phyloP scores from a whole-genome alignment of 1,140 invertebrate genomes.

The Caenorhabditis inopinata region DNA sequence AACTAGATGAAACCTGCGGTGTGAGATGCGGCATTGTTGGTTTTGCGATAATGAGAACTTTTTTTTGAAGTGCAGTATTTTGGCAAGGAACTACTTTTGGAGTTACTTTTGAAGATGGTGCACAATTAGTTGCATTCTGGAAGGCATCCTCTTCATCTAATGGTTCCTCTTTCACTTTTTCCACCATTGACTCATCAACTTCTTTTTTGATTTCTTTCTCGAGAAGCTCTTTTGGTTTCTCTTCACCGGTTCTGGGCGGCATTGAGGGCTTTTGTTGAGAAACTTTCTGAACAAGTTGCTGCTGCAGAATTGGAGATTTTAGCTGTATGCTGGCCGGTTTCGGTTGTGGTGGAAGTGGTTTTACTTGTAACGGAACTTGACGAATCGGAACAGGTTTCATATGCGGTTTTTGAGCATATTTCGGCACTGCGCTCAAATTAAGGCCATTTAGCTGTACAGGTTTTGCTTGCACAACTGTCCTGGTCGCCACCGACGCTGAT shows the following conservation, averaged over 20 bases:
- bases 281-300: background rate
- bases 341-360: no score
- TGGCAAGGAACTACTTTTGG: no score
- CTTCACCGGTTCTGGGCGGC: background rate
- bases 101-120: no score
- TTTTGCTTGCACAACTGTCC: no score
- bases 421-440: background rate
- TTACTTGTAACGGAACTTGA: background rate
- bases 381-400: background rate
- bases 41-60: no score
- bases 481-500: no score
- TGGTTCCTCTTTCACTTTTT: background rate
- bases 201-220: background rate
- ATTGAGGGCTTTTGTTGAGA: background rate
- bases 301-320: no score
- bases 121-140: background rate
- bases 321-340: no score
- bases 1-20: no score
- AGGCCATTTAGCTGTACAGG: no score
- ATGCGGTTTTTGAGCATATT: background rate
- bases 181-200: background rate
- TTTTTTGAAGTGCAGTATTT: no score
- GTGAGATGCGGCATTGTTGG: no score
- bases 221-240: background rate
- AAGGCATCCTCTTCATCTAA: background rate